Evolutionary conservation across 2,888 invertebrate genomes (phyloP).

Genomic region (Pollenia angustigena): DNA sequence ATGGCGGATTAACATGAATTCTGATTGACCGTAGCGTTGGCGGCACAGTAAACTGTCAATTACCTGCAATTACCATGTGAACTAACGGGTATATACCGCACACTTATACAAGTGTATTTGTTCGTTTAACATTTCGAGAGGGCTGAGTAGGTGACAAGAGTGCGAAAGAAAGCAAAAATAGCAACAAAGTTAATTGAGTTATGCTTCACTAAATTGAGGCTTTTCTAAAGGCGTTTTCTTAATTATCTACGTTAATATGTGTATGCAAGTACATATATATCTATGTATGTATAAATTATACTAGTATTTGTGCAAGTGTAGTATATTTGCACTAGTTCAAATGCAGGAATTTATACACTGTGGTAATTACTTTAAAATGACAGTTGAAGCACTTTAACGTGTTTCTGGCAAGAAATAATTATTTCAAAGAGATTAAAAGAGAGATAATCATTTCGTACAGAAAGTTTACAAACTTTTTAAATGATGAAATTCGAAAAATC

Average conservation of each 20-base stretch:
- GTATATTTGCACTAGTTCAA: background rate
- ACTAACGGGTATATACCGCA: background rate
- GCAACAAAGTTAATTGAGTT: slow-evolving; percentile 66
- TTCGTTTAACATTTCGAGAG: background rate
- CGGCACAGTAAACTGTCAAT: too few relatives aligned
- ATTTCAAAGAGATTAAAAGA: too few relatives aligned
- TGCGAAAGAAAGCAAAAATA: slow-evolving; percentile 40
- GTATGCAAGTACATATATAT: background rate
- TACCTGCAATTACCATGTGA: background rate
- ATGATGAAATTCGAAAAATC: too few relatives aligned
- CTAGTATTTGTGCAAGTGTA: background rate
- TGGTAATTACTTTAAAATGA: slow-evolving; percentile 55
- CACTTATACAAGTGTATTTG: background rate
- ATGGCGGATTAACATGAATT: too few relatives aligned
- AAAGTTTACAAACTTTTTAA: too few relatives aligned
- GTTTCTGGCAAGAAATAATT: background rate
- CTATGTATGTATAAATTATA: background rate
- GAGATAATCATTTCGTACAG: too few relatives aligned
- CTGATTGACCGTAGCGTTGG: too few relatives aligned
- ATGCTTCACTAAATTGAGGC: slow-evolving; percentile 63
- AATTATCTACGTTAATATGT: slow-evolving; percentile 24
- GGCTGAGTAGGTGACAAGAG: background rate
- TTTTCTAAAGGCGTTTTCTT: slow-evolving; percentile 63
- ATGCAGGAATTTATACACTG: slow-evolving; percentile 9
- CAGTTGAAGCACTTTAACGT: slow-evolving; percentile 53